Conservation (phyloP, 2,888 invertebrate species). For the Bellardia bayeri region DNA sequence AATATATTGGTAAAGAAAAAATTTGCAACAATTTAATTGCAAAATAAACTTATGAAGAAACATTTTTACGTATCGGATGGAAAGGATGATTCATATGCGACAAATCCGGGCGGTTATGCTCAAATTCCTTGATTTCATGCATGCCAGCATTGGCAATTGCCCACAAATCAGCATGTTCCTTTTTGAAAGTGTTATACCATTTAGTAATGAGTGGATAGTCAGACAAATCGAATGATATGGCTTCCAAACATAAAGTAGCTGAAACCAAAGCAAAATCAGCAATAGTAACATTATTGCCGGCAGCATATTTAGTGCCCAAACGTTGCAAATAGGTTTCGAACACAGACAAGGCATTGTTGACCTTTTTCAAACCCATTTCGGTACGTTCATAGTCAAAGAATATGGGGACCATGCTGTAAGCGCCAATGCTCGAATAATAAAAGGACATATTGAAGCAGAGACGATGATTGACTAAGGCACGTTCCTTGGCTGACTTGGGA, state of each 20-base stretch:
- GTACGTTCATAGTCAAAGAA: slow-evolving; percentile 91
- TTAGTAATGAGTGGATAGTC: slow-evolving; percentile 86
- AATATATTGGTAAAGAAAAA: background rate
- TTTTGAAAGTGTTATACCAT: slow-evolving; percentile 90
- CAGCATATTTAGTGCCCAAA: slow-evolving; percentile 87
- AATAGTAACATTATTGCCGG: slow-evolving; percentile 89
- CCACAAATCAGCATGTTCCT: slow-evolving; percentile 89
- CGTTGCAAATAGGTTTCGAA: slow-evolving; percentile 89
- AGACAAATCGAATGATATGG: slow-evolving; percentile 88
- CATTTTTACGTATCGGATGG: slow-evolving; percentile 87
- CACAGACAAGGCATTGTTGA: slow-evolving; percentile 87
- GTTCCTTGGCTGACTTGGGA: slow-evolving; percentile 88
- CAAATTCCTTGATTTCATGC: slow-evolving; percentile 88
- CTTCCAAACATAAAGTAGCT: slow-evolving; percentile 90
- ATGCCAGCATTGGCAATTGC: slow-evolving; percentile 88
- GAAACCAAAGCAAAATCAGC: slow-evolving; percentile 90
- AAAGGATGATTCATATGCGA: slow-evolving; percentile 89
- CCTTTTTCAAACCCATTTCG: slow-evolving; percentile 88
- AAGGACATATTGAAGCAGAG: slow-evolving; percentile 91
- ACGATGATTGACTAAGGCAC: slow-evolving; percentile 91
- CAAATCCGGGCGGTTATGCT: slow-evolving; percentile 90
- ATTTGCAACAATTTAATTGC: too few species aligned
- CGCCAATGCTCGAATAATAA: slow-evolving; percentile 88
- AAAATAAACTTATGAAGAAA: slow-evolving; percentile 63
- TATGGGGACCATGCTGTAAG: slow-evolving; percentile 88